Percentiles rank a stretch among this genome's conserved stretches.
Evolutionary conservation across 2,113 vertebrate genomes (phyloP).

Genomic region (Mustelus asterias): DNA sequence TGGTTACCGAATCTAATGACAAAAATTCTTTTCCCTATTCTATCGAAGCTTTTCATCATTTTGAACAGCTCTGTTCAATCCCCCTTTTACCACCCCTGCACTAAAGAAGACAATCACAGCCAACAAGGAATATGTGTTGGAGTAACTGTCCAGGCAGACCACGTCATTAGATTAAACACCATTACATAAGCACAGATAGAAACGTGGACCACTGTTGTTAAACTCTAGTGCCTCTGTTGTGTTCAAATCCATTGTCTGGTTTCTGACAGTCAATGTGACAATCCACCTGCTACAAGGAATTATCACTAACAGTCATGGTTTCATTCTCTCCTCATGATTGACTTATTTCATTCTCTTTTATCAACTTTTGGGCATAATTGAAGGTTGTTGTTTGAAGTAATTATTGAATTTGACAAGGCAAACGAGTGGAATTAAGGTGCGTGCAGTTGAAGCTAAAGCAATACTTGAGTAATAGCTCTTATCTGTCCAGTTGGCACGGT

Average conservation of each 20-base stretch:
- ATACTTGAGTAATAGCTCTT: not conserved
- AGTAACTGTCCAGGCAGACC: not conserved
- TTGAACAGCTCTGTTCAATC: not conserved
- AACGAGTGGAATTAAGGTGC: conserved; percentile 17
- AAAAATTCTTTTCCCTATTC: not conserved
- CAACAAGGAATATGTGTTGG: not conserved
- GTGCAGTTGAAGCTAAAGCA: not conserved
- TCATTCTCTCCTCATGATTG: not conserved
- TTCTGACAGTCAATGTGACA: not conserved
- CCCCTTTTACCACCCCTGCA: not conserved
- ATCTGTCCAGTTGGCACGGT: not conserved
- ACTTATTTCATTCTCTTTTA: not conserved
- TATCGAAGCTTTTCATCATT: not conserved
- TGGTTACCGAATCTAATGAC: not conserved
- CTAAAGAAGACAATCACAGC: not conserved
- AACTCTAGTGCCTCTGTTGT: not conserved
- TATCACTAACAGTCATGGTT: not conserved
- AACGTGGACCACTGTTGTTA: not conserved
- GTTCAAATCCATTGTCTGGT: not conserved
- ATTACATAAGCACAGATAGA: not conserved
- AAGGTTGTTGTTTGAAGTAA: not conserved
- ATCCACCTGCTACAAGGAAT: not conserved
- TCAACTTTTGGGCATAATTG: not conserved
- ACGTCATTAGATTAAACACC: not conserved
- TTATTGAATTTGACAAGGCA: not conserved